Base-by-base conservation (phyloP, 2,113 vertebrate species). In the Mionectes macconnelli region DNA sequence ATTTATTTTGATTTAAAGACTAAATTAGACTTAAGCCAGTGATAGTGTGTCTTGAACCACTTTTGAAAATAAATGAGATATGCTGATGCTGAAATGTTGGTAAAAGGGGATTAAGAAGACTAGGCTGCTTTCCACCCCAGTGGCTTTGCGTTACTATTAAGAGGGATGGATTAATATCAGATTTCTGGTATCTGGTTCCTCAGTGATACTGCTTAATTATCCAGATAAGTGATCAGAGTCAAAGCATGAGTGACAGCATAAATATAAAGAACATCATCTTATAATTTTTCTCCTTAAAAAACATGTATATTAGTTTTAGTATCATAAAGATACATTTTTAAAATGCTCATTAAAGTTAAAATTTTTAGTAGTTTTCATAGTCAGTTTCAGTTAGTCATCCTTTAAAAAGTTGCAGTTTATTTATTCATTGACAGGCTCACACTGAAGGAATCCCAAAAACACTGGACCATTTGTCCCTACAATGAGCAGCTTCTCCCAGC, bases 141-240 rank as follows among this genome's bases (percentile, higher is more conserved):
- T 93, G 84, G 76, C 87, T 95, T 96, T 42, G 64, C 13, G 64
- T 93, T 94, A 90, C 97, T 97, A 97, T 98, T 98, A 98, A 98
- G 97, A 98, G 96, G 97, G 90, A 89, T 6, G 97, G 97, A 98
- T 98, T 98, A 98, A 98, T 98, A 98, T 98, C 98, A 98, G 92
- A 97, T 98, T 98, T 97, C 96, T 47, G 94, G 92, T 98, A 98
- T 98, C 98, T 98, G 98, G 95, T 96, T 98, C 93, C 97, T 97
- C 77, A 95, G 98, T 98, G 98, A 98, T 98, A 98, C 92, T 98
- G 98, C 97, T 97, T 98, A 98, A 98, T 98, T 98, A 98, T 98
- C 97, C 98, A 98, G 97, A 98, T 98, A 98, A 98, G 94, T 98
- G 97, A 98, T 98, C 97, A 94, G 95, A 96, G 97, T 97, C 97